Conservation (phyloP, 2,113 vertebrate species). For the Spizaetus ornatus region DNA sequence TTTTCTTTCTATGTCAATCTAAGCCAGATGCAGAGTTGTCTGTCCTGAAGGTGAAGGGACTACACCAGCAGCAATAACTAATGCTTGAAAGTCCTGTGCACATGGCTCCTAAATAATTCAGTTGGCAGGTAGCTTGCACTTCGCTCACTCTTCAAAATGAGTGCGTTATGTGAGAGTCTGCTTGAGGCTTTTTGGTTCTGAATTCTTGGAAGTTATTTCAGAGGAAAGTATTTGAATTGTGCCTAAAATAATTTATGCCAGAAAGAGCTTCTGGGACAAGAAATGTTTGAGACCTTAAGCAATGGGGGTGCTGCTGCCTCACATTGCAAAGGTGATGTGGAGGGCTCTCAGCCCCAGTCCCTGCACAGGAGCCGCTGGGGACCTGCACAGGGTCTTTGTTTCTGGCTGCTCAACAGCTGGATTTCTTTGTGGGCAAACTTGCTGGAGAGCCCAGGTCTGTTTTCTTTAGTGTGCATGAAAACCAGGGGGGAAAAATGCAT, state of each 20-base stretch:
- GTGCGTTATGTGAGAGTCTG: neutral
- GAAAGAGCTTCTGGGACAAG: neutral
- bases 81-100: neutral
- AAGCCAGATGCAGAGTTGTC: neutral
- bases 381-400: neutral
- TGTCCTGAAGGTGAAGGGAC: neutral
- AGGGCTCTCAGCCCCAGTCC: neutral
- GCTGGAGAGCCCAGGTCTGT: neutral
- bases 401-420: neutral
- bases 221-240: neutral
- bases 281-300: neutral
- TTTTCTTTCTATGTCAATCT: neutral
- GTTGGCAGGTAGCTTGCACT: neutral
- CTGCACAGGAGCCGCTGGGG: accelerated
- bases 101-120: neutral
- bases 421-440: neutral
- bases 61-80: neutral
- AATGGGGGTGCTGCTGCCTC: neutral
- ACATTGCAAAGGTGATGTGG: neutral
- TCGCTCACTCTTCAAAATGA: neutral
- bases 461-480: neutral
- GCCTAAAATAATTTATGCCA: neutral
- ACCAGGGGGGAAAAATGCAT: neutral
- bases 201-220: neutral
- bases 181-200: neutral